Evolutionary conservation across 1,140 invertebrate species (phyloP), one percentile per base, ranked within the genome.

Genomic region (Drosophila rufa): DNA sequence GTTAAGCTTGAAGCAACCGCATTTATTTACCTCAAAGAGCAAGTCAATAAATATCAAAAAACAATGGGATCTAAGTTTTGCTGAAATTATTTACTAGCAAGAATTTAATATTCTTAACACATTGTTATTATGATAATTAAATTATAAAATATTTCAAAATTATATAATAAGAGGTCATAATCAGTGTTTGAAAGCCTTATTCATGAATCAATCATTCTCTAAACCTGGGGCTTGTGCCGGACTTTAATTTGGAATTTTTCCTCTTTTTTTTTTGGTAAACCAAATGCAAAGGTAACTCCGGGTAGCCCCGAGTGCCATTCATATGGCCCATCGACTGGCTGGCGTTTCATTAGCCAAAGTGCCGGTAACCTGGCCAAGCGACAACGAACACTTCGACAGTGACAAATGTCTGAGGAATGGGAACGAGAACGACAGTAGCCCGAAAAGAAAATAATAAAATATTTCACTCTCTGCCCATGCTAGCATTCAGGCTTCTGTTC

Each of bases 301-400:
- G 38, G 56, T 69, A 65, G 64, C 45, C 62, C 38, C 53, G 19
- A 47, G 47, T 74, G 43, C 40, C 73, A 64, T 56, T 55, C 61
- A 77, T 45, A 51, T 45, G 74, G 73, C 73, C 73, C 53, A 30
- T 45, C 56, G 57, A 73, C 60, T 57, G 48, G 59, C 50, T 60
- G 64, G 50, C 73, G 73, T 78, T 78, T 89, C 73, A 80, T 87
- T 89, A 87, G 68, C 53, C 80, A 89, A 76, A 83, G 81, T 83
- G 81, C 80, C 81, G 30, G 50, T 50, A 58, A 71, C 67, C 69
- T 59, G 69, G 65, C 69, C 69, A 38, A 50, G 66, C 55, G 65
- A 62, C 73, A 43, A 74, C 73, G 40, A 53, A 55, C 53, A 40
- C 38, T 27, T 46, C 50, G 75, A 79, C 76, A 69, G 43, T 79